Evolutionary conservation across 2,888 invertebrate genomes (phyloP).

Genomic region (Drosophila atripex): DNA sequence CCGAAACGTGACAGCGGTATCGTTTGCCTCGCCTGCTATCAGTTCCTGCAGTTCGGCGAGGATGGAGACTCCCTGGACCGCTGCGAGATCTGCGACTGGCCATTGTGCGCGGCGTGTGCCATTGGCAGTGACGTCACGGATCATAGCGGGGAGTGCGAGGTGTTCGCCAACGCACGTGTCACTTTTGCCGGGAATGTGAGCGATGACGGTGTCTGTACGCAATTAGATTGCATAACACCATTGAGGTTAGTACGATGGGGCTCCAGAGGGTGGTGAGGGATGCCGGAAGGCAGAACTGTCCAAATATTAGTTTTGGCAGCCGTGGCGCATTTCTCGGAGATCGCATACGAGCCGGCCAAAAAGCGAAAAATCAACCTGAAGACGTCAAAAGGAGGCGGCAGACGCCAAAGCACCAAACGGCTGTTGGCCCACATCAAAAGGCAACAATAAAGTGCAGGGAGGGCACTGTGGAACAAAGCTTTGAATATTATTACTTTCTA

Average conservation of each 20-base stretch:
- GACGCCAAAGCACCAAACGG: background rate
- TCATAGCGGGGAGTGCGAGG: conserved; percentile 88
- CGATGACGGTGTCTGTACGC: conserved; percentile 86
- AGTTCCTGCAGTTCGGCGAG: conserved; percentile 84
- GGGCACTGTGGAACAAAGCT: conserved; percentile 19
- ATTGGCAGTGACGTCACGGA: conserved; percentile 68
- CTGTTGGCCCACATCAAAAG: conserved; percentile 30
- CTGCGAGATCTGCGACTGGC: conserved; percentile 90
- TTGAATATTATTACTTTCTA: background rate
- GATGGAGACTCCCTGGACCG: conserved; percentile 82
- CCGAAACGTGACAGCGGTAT: conserved; percentile 90
- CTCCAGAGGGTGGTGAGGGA: conserved; percentile 10
- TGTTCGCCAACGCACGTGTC: conserved; percentile 86
- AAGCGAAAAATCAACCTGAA: background rate
- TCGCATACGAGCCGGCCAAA: conserved; percentile 10
- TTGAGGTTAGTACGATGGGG: conserved; percentile 86
- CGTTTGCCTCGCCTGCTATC: conserved; percentile 91
- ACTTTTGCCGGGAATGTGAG: conserved; percentile 87
- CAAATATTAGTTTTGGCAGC: conserved; percentile 41
- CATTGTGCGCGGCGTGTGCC: conserved; percentile 85
- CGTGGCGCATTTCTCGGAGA: conserved; percentile 19
- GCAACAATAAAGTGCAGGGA: conserved; percentile 16
- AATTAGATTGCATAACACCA: conserved; percentile 92
- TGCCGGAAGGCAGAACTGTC: background rate
- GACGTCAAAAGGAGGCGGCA: conserved; percentile 5